Evolutionary conservation across 2,797 vertebrate genomes (phyloP), one percentile per base, ranked within the genome.

Genomic region (Phalloptychus januarius): DNA sequence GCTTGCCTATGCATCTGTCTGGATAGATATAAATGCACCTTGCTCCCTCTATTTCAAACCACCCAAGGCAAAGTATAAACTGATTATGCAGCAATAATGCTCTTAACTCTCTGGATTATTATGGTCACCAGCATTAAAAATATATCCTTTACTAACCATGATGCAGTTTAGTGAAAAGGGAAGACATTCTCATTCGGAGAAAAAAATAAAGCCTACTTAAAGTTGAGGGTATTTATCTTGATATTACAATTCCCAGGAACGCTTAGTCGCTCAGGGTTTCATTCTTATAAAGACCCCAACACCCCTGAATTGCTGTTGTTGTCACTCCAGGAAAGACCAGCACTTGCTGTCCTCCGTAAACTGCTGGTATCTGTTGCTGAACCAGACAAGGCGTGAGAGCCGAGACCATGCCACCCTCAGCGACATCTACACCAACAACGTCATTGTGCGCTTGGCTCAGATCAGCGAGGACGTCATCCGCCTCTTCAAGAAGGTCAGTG

Each of bases 301-400:
- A 63, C 6, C 23, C 23, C 3, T 52, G 28, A 48, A 15, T 63
- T 61, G 28, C 7, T 79, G 42, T 52, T 78, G 54, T 74, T 44
- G 5, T 70, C 44, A 3, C 76, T 89, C 25, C 83, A 99, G 98
- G 94, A 99, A 99, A 86, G 98, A 99, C 88, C 98, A 99, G 79
- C 97, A 99, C 87, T 96, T 99, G 3, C 95, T 99, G 40, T 99
- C 98, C 0, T 97, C 98, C 0, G 98, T 99, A 74, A 99, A 99
- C 96, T 98, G 97, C 91, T 99, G 98, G 98, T 99, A 99, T 92
- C 91, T 99, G 93, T 95, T 99, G n/a, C 94, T 99, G 90, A 97
- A 98, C 31, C 98, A 99, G 94, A 99, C 97, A 0, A 95, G 98
- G 4, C 94, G 98, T 6, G 98, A 99, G 91, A 99, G 98, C 93